Evolutionary conservation across 2,113 vertebrate species (phyloP).

Genomic region (Elephas maximus): DNA sequence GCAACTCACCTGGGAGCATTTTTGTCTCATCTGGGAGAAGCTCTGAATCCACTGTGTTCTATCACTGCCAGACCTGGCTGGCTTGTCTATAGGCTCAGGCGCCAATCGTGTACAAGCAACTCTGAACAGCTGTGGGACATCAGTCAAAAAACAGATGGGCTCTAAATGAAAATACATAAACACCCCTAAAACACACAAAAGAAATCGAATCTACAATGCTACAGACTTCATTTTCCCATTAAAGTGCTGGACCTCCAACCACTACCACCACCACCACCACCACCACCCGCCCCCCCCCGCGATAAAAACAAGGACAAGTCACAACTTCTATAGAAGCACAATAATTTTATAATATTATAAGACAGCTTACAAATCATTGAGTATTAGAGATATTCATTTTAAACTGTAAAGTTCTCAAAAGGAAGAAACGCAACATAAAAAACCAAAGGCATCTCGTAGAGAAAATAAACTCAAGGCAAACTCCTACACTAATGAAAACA

Average conservation of each 20-base stretch:
- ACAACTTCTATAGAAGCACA: background rate
- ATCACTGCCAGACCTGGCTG: background rate
- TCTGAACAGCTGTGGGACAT: background rate
- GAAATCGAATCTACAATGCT: background rate
- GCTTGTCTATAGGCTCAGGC: background rate
- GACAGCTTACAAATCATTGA: background rate
- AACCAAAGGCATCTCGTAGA: constrained; percentile 18
- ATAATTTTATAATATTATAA: background rate
- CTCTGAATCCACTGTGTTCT: background rate
- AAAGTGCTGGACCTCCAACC: background rate
- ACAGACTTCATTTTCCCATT: background rate
- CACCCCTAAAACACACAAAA: background rate
- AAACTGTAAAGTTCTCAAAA: constrained; percentile 34
- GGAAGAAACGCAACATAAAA: background rate
- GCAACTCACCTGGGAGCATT: background rate
- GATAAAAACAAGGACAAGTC: background rate
- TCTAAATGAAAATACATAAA: constrained; percentile 38
- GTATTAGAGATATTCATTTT: background rate
- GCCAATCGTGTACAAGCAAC: background rate
- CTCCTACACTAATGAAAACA: constrained; percentile 25
- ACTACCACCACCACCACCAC: too few relatives aligned
- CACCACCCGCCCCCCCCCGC: too few relatives aligned
- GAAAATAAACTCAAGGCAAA: constrained; percentile 50
- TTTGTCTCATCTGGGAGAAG: background rate
- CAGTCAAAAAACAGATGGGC: constrained; percentile 10